Conservation (phyloP, 2,113 vertebrate species). For the Tragelaphus strepsiceros region DNA sequence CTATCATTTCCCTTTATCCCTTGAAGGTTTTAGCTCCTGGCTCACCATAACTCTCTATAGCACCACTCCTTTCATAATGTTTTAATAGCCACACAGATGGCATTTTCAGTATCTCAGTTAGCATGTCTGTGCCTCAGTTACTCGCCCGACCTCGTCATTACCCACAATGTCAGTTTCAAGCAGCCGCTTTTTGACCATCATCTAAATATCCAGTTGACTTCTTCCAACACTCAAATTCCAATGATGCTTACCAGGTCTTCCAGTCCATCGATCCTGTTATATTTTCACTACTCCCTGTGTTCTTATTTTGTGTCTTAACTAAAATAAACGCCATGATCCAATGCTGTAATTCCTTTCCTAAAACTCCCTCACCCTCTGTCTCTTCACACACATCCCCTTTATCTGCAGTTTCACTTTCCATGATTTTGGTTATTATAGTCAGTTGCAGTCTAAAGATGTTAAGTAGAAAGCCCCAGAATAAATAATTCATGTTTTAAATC, state of each 20-base stretch:
- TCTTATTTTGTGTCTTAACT: background rate
- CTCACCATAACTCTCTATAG: background rate
- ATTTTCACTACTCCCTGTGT: background rate
- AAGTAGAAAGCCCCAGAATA: background rate
- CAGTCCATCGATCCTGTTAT: background rate
- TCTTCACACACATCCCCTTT: background rate
- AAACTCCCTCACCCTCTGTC: background rate
- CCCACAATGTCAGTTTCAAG: background rate
- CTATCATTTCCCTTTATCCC: background rate
- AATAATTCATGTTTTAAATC: background rate
- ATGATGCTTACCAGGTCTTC: background rate
- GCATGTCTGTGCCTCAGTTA: background rate
- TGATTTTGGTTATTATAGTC: background rate
- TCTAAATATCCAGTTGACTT: background rate
- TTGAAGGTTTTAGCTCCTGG: background rate
- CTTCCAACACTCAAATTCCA: background rate
- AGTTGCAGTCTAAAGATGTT: background rate
- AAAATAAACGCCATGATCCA: background rate
- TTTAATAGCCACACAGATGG: background rate
- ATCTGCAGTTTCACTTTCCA: background rate
- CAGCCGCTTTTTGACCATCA: background rate
- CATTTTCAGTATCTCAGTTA: background rate
- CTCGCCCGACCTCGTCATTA: background rate
- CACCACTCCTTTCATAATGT: background rate
- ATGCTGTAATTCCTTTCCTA: background rate